phyloP scores from a whole-genome alignment of 2,797 vertebrate genomes.

The Lepilemur ruficaudatus region DNA sequence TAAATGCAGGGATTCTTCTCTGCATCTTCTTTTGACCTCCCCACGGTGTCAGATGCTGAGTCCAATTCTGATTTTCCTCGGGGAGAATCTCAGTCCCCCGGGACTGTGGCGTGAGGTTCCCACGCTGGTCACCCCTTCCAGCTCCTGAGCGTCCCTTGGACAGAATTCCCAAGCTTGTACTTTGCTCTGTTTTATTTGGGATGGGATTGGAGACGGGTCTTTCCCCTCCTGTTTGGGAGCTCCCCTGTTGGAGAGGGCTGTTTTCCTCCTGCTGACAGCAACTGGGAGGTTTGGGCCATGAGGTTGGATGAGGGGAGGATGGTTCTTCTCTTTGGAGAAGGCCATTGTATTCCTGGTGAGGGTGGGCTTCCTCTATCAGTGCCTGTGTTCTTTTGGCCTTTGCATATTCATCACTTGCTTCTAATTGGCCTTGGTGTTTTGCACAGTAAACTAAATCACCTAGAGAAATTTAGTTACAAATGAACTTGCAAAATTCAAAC shows the following conservation, averaged over 20 bases:
- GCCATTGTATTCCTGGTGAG: background rate
- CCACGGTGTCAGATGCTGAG: too few species aligned
- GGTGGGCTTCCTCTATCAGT: background rate
- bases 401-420: background rate
- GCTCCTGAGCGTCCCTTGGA: background rate
- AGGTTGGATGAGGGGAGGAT: background rate
- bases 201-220: background rate
- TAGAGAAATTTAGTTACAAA: background rate
- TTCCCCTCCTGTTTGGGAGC: background rate
- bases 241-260: background rate
- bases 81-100: background rate
- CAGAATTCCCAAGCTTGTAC: background rate
- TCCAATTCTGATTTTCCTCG: background rate
- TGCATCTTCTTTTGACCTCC: too few species aligned
- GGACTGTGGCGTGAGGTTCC: background rate
- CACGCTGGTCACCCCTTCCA: background rate
- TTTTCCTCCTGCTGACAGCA: background rate
- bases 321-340: background rate
- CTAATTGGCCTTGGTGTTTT: background rate
- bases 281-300: background rate
- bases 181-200: background rate
- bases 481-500: background rate
- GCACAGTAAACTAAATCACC: background rate
- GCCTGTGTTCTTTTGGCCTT: background rate
- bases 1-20: too few species aligned